Evolutionary conservation across 2,888 invertebrate species (phyloP).

Genomic region (Drosophila macrothrix): DNA sequence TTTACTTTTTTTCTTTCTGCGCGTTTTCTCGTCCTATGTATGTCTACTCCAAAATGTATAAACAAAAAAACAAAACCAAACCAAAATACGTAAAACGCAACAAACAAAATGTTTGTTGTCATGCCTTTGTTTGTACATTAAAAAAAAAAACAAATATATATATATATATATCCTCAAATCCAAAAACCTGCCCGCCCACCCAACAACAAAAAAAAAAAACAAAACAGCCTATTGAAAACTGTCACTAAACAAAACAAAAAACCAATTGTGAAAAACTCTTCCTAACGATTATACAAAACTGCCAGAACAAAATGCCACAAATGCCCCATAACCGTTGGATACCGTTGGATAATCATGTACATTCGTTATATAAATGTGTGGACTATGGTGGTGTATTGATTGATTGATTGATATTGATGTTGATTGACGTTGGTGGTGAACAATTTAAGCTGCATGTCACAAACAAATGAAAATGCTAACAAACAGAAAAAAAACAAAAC

Average conservation of each 20-base stretch:
- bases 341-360: constrained; percentile 55
- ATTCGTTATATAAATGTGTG: constrained; percentile 47
- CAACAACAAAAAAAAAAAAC: constrained; percentile 39
- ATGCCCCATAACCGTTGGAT: constrained; percentile 45
- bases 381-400: constrained; percentile 72
- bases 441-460: constrained; percentile 66
- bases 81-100: constrained; percentile 24
- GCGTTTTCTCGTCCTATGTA: constrained; percentile 63
- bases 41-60: constrained; percentile 66
- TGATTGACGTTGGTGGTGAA: constrained; percentile 71
- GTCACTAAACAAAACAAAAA: constrained; percentile 64
- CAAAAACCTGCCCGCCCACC: constrained; percentile 30
- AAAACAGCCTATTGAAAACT: constrained; percentile 70
- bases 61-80: constrained; percentile 30
- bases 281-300: constrained; percentile 41
- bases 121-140: constrained; percentile 66
- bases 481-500: constrained; percentile 27
- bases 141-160: constrained; percentile 39
- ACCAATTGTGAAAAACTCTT: constrained; percentile 57
- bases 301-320: constrained; percentile 20
- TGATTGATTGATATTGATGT: constrained; percentile 48
- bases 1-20: constrained; percentile 77
- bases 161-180: constrained; percentile 23
- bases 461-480: constrained; percentile 54
- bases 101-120: constrained; percentile 62